Evolutionary conservation across 2,113 vertebrate species (phyloP).

Genomic region (Chloropsis cyanopogon): DNA sequence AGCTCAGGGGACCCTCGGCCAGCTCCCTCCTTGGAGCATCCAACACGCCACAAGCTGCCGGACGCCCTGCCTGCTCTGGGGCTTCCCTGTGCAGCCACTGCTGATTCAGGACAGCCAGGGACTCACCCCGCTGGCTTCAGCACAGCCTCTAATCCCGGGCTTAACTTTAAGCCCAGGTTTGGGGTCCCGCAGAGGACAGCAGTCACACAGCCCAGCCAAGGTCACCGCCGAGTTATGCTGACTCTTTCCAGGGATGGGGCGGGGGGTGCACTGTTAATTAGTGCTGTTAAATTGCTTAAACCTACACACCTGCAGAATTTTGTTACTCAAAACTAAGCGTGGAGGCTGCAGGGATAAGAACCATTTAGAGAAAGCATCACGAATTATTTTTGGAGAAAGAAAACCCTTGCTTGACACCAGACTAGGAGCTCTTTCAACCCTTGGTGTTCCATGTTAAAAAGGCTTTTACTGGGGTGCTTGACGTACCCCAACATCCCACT

Average conservation of each 20-base stretch:
- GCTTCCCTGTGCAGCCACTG: neutral
- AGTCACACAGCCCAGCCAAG: neutral
- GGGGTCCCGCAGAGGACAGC: neutral
- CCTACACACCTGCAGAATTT: neutral
- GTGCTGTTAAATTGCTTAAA: neutral
- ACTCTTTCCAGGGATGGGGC: neutral
- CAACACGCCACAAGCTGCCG: accelerated
- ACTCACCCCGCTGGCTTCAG: neutral
- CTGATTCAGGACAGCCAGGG: neutral
- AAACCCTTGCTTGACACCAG: neutral
- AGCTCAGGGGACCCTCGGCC: neutral
- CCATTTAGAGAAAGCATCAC: neutral
- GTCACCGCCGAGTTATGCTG: neutral
- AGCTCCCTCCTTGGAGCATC: neutral
- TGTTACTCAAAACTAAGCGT: accelerated
- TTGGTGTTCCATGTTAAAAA: neutral
- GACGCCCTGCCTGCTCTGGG: accelerated
- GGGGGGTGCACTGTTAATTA: neutral
- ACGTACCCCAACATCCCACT: neutral
- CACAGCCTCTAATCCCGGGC: conserved; percentile 6
- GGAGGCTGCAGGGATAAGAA: neutral
- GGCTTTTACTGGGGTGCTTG: neutral
- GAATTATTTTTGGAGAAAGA: neutral
- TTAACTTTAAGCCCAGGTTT: neutral
- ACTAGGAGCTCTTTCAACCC: neutral